Base-by-base conservation (phyloP, 30 jellyfish, hydroid and myxozoan species). In the Turritopsis rubra region DNA sequence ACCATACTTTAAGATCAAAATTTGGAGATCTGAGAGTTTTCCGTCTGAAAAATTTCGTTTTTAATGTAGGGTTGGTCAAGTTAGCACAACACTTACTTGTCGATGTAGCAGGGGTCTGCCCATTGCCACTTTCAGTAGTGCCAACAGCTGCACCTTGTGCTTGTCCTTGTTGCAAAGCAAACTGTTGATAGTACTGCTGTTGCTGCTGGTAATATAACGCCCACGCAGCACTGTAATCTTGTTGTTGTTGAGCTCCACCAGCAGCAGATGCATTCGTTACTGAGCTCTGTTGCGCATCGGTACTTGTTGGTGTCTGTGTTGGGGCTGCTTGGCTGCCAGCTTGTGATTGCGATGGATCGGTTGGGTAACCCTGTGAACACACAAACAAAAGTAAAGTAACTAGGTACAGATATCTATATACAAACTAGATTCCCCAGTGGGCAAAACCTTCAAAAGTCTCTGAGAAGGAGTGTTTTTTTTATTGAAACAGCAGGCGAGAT, bases 191-290 rank as follows among this genome's bases (percentile, higher is more conserved):
- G 21, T 84, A 85, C 4, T 90, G 95, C 66, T 86, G 78, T 86
- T 85, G 88, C 81, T 89, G 96, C 66, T 89, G 95, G 85, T 94
- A 94, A 52, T 94, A 89, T 4, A 85, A 90, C 0, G 97, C 97
- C 97, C 97, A 89, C 21, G 94, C 95, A 8, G 99, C 99, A 21
- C 95, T 70, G 82, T 89, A 94, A 72, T 94, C 99, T 31, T 85
- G 99, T 53, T 94, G 99, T 18, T 90, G 96, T 3, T 82, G 87
- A 21, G 95, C 88, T 1, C 96, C 88, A 27, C 81, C 41, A 72
- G 29, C 94, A 19, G 84, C 77, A 28, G 84, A 23, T 27, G 84
- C 28, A 76, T 28, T 68, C 16, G 95, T 86, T 4, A 84, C 88
- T 18, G 85, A 31, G 1, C 72, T 52, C 26, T 18, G 72, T 72